Evolutionary conservation across 1,140 invertebrate genomes (phyloP).

Genomic region (Euura lappo): DNA sequence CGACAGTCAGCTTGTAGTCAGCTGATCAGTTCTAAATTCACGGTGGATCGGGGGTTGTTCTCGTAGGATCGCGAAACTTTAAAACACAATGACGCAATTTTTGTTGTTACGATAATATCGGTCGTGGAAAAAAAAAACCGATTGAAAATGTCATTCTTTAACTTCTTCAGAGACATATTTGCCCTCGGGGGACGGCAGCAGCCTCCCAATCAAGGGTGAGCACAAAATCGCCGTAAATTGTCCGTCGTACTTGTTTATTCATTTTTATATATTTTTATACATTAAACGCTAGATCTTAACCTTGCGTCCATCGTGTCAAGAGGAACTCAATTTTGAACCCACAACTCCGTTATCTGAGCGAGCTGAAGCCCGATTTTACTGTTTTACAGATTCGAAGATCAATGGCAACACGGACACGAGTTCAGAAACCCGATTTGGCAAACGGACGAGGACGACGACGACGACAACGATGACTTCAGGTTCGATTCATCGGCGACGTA

Average conservation of each 20-base stretch:
- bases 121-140: background rate
- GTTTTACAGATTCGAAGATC: constrained; percentile 34
- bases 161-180: constrained; percentile 45
- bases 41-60: background rate
- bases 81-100: constrained; percentile 28
- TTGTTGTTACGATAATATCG: constrained; percentile 9
- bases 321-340: background rate
- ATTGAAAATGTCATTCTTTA: constrained; percentile 37
- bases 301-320: background rate
- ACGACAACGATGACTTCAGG: constrained; percentile 41
- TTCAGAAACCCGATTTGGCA: constrained; percentile 53
- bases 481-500: constrained; percentile 21
- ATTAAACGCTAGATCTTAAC: background rate
- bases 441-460: constrained; percentile 43
- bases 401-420: constrained; percentile 25
- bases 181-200: constrained; percentile 20
- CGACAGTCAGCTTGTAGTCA: background rate
- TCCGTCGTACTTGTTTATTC: background rate
- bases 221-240: background rate
- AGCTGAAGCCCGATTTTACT: background rate
- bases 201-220: constrained; percentile 18
- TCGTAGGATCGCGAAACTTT: background rate
- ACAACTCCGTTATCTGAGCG: background rate
- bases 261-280: background rate
- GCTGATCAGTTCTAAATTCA: background rate